A percentile compares a stretch with the other conserved stretches of the same genome.
These are phyloP conservation scores for Chloropsis cyanopogon DNA, from an alignment of 2,113 vertebrate species.

Conservation along the genomic window DNA sequence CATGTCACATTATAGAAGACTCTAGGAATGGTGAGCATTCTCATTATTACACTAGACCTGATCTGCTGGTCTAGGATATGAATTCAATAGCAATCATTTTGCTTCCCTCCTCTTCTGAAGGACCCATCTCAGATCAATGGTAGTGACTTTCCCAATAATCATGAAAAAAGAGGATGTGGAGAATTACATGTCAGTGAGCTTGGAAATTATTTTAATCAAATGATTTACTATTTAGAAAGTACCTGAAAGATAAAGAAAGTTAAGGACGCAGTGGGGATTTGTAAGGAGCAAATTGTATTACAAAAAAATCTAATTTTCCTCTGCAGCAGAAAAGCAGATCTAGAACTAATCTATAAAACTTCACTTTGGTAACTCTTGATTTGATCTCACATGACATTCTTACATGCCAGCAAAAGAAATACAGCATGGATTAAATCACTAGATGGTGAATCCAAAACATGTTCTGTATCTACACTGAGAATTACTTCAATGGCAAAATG, in stretches of 20 bases:
- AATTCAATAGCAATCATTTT: background rate
- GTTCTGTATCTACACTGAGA: background rate
- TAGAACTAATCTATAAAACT: background rate
- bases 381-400: background rate
- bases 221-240: background rate
- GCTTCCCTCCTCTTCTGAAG: background rate
- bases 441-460: background rate
- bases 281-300: background rate
- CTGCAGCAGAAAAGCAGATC: background rate
- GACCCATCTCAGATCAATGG: background rate
- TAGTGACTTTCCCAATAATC: background rate
- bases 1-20: background rate
- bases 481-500: background rate
- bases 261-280: background rate
- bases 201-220: background rate
- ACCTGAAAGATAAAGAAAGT: background rate
- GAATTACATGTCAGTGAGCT: background rate
- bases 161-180: background rate
- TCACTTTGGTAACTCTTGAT: background rate
- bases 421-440: background rate
- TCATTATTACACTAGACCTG: background rate
- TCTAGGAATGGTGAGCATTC: background rate
- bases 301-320: conserved; percentile 13
- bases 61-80: background rate
- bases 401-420: background rate